phyloP scores from a whole-genome alignment of 2,113 vertebrate genomes.

The Edolisoma coerulescens region DNA sequence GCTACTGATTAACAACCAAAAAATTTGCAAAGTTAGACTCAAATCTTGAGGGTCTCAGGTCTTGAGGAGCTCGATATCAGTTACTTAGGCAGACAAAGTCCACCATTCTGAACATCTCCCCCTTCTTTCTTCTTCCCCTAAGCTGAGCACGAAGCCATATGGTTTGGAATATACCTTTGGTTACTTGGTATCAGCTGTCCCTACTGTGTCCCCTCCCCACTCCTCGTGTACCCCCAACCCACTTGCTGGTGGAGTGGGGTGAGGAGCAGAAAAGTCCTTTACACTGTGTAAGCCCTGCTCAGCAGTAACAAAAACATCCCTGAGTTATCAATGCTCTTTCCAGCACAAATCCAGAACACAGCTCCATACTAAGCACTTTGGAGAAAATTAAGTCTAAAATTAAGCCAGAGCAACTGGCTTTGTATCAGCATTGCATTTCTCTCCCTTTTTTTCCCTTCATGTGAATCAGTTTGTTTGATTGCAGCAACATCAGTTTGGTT shows the following conservation, averaged over 20 bases:
- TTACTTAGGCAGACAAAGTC: background rate
- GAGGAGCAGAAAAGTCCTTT: background rate
- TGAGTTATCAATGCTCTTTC: background rate
- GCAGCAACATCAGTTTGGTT: background rate
- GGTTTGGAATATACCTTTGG: background rate
- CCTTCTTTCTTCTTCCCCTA: background rate
- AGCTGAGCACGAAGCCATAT: background rate
- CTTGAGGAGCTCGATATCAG: background rate
- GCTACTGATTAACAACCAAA: background rate
- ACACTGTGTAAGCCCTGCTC: background rate
- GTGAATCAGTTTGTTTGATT: background rate
- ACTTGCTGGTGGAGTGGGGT: background rate
- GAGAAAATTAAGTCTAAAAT: background rate
- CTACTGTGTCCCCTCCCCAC: fast-evolving
- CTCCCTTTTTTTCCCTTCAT: fast-evolving
- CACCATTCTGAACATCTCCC: background rate
- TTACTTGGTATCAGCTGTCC: background rate
- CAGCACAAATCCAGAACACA: background rate
- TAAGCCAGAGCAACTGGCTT: background rate
- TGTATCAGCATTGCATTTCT: background rate
- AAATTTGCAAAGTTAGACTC: background rate
- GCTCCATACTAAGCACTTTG: background rate
- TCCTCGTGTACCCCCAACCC: fast-evolving
- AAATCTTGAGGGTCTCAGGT: background rate
- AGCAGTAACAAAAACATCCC: background rate